Evolutionary conservation across 1,140 invertebrate species (phyloP).

Genomic region (Drosophila ohnishii): DNA sequence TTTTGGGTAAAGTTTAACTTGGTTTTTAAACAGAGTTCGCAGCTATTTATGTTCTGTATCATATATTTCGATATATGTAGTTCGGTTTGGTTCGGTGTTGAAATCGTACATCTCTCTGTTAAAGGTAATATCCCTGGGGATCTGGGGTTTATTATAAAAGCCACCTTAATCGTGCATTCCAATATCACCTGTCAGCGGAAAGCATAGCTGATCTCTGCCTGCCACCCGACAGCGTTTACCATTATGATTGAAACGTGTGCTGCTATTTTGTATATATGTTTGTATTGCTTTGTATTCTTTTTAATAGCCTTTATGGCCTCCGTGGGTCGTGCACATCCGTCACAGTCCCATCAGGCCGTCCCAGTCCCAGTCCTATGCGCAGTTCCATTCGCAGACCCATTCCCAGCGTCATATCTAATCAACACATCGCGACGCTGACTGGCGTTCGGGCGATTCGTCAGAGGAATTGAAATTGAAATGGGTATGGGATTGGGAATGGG

Average conservation of each 20-base stretch:
- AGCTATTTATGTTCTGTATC: not conserved
- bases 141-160: not conserved
- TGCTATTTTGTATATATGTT: slow-evolving; percentile 1
- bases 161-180: not conserved
- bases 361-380: not conserved
- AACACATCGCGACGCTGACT: slow-evolving; percentile 29
- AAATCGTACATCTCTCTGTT: too few species aligned
- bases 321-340: slow-evolving; percentile 51
- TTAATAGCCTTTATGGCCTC: slow-evolving; percentile 48
- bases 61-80: too few species aligned
- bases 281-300: slow-evolving; percentile 13
- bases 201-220: slow-evolving; percentile 24
- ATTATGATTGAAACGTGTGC: slow-evolving; percentile 42
- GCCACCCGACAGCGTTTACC: slow-evolving; percentile 17
- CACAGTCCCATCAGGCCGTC: slow-evolving; percentile 29
- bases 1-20: not conserved
- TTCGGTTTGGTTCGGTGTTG: too few species aligned
- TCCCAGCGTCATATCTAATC: slow-evolving; percentile 67
- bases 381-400: slow-evolving; percentile 13
- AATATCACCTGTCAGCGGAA: not conserved
- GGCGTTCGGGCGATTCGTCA: slow-evolving; percentile 19
- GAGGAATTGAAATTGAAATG: slow-evolving; percentile 7
- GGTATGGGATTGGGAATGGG: slow-evolving; percentile 8
- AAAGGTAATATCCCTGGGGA: not conserved
- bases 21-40: not conserved